These are phyloP conservation scores for Tuta absoluta DNA, from an alignment of 2,888 invertebrate genomes.

Conservation along the genomic window DNA sequence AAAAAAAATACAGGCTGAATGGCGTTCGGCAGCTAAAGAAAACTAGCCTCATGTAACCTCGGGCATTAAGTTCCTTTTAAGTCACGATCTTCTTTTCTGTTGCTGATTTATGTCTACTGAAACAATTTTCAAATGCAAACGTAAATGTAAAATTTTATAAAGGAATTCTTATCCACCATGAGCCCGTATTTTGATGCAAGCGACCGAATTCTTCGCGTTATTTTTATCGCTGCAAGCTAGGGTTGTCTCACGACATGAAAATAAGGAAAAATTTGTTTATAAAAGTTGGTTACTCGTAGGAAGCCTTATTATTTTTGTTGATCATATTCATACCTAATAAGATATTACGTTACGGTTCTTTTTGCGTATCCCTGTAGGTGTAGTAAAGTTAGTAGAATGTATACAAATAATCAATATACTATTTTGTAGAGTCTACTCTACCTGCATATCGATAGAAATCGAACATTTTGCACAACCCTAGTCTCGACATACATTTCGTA, in stretches of 20 bases:
- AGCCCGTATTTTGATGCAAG: conserved; percentile 8
- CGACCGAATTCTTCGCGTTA: conserved; percentile 13
- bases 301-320: no score
- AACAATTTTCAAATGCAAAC: background rate
- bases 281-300: no score
- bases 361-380: no score
- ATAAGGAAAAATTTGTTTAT: background rate
- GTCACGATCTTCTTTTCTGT: no score
- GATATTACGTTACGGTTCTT: no score
- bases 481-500: background rate
- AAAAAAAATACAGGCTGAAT: no score
- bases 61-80: no score
- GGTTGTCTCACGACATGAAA: background rate
- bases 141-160: conserved; percentile 9
- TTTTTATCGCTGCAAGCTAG: conserved; percentile 12
- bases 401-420: no score
- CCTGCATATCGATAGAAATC: background rate
- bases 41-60: background rate
- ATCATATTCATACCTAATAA: no score
- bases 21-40: no score
- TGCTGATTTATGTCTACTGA: no score
- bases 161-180: background rate
- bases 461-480: background rate
- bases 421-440: background rate
- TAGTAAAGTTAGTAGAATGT: no score